Conservation (phyloP, 1,140 invertebrate species). For the Diuraphis noxia region DNA sequence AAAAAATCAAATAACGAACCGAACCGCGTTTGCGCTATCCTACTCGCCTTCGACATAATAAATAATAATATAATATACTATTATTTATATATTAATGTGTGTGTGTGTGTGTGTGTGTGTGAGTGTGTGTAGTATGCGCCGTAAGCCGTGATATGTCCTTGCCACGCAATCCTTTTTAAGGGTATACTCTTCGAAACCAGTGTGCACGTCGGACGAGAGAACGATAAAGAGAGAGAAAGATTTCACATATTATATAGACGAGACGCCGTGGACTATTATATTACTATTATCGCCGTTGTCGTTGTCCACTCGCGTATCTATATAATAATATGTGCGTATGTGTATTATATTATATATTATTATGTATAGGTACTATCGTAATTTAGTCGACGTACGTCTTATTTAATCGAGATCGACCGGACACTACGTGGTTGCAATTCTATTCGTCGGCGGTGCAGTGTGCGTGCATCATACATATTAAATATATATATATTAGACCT, state of each 20-base stretch:
- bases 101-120: no score
- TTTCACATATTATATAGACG: background rate
- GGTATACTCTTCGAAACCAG: slow-evolving; percentile 12
- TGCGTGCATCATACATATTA: background rate
- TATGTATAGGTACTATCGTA: slow-evolving; percentile 36
- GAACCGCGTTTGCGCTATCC: background rate
- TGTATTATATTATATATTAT: slow-evolving; percentile 14
- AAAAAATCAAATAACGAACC: background rate
- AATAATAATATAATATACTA: slow-evolving; percentile 5
- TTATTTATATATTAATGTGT: background rate
- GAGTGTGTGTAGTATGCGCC: background rate
- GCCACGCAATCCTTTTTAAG: slow-evolving; percentile 37
- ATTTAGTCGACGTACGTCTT: slow-evolving; percentile 48
- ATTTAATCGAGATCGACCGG: slow-evolving; percentile 53
- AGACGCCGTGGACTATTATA: slow-evolving; percentile 22
- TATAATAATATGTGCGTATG: background rate
- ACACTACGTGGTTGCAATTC: slow-evolving; percentile 34
- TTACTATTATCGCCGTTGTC: background rate
- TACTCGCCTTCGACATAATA: background rate
- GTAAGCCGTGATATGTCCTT: background rate
- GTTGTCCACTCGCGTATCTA: background rate
- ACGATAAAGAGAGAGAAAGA: background rate
- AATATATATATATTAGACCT: background rate
- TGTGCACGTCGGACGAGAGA: background rate
- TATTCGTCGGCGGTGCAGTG: background rate